phyloP scores from a whole-genome alignment of 2,797 vertebrate species.

The Rhincodon typus region DNA sequence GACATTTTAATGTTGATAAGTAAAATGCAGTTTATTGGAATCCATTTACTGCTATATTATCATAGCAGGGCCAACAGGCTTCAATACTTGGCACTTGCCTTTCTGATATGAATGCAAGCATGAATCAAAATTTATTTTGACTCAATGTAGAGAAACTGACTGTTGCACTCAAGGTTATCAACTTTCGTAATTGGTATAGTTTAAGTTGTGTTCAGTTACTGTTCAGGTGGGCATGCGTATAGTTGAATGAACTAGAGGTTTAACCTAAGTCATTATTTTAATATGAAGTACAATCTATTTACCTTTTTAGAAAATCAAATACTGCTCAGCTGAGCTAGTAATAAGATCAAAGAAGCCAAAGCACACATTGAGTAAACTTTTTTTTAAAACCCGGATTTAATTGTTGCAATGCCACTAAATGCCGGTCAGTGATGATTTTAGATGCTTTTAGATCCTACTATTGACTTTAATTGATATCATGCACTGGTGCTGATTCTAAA shows the following conservation, averaged over 20 bases:
- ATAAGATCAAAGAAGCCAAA: background rate
- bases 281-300: background rate
- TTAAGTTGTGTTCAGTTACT: background rate
- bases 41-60: background rate
- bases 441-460: background rate
- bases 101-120: background rate
- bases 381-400: background rate
- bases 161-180: background rate
- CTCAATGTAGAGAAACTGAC: background rate
- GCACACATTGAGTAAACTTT: background rate
- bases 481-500: background rate
- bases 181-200: background rate
- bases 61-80: background rate
- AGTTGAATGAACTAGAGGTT: background rate
- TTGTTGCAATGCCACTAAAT: background rate
- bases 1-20: background rate
- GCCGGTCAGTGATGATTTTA: background rate
- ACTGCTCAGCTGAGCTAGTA: background rate
- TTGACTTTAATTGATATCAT: background rate
- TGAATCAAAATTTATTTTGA: background rate
- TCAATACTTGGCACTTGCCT: background rate
- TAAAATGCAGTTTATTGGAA: background rate
- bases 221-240: background rate
- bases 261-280: background rate
- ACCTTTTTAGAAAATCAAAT: background rate